Percentiles rank a stretch among this genome's conserved stretches.
These are phyloP conservation scores for Macquaria australasica DNA, from an alignment of 2,113 vertebrate genomes.

Conservation along the genomic window DNA sequence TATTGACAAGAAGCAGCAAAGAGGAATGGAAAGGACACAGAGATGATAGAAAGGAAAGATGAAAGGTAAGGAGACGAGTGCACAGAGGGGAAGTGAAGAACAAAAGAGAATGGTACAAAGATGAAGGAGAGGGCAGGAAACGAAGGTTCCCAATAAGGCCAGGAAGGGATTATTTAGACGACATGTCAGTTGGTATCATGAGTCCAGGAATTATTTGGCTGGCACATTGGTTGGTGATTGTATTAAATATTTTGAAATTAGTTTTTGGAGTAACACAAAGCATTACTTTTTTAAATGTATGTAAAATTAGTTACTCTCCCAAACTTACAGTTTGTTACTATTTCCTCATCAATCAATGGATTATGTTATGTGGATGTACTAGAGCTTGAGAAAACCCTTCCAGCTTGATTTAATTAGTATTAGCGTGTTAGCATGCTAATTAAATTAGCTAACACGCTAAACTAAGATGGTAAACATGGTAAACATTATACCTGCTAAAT, in stretches of 20 bases:
- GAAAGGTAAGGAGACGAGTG: slow-evolving; percentile 32
- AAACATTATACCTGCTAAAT: no score
- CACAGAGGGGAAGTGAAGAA: not conserved
- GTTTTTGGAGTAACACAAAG: not conserved
- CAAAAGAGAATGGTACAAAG: not conserved
- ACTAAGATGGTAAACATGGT: no score
- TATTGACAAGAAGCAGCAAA: slow-evolving; percentile 14
- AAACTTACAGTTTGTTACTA: not conserved
- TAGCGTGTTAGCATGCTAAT: no score
- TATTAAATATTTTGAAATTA: not conserved
- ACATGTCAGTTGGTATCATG: not conserved
- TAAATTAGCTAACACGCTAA: no score
- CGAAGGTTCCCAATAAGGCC: not conserved
- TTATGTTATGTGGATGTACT: not conserved
- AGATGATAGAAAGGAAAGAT: slow-evolving; percentile 30
- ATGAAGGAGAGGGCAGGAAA: not conserved
- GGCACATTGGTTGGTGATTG: not conserved
- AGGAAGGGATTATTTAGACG: not conserved
- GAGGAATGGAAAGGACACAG: slow-evolving; percentile 12
- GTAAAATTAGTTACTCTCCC: not conserved
- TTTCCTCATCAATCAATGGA: not conserved
- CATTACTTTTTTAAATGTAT: not conserved
- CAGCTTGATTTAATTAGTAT: no score
- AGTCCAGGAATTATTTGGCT: not conserved
- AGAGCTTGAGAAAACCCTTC: not conserved